A percentile compares a stretch with the other conserved stretches of the same genome.
phyloP scores from a whole-genome alignment of 2,113 vertebrate species.

The Tyrannus savana region DNA sequence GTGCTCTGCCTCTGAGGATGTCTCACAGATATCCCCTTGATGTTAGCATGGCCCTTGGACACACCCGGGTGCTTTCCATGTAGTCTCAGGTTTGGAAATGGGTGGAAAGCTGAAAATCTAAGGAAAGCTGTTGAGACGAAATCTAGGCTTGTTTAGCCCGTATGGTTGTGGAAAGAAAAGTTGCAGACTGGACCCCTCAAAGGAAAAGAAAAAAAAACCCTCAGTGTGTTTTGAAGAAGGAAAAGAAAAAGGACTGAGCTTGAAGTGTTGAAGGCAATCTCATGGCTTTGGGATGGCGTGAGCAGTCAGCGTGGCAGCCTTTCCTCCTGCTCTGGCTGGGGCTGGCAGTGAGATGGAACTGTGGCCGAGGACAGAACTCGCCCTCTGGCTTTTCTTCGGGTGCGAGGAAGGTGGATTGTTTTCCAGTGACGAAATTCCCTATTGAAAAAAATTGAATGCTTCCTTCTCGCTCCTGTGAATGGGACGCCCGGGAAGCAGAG shows the following conservation, averaged over 20 bases:
- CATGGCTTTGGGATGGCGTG: not conserved
- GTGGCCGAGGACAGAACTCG: accelerated
- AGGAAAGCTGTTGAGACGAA: not conserved
- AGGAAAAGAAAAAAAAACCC: not conserved
- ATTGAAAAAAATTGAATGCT: conserved; percentile 38
- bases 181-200: not conserved
- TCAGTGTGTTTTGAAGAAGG: not conserved
- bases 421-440: not conserved
- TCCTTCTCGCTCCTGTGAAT: conserved; percentile 14
- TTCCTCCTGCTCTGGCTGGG: not conserved
- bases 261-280: not conserved
- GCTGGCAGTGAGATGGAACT: not conserved
- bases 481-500: not conserved
- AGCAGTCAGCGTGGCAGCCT: not conserved
- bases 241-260: accelerated
- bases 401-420: conserved; percentile 30
- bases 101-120: not conserved
- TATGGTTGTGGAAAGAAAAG: not conserved
- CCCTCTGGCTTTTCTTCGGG: not conserved
- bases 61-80: not conserved
- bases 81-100: not conserved
- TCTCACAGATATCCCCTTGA: not conserved
- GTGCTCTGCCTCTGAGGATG: not conserved
- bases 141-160: not conserved
- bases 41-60: not conserved